Evolutionary conservation across 2,888 invertebrate species (phyloP), one percentile per base, ranked within the genome.

Genomic region (Melanargia galathea): DNA sequence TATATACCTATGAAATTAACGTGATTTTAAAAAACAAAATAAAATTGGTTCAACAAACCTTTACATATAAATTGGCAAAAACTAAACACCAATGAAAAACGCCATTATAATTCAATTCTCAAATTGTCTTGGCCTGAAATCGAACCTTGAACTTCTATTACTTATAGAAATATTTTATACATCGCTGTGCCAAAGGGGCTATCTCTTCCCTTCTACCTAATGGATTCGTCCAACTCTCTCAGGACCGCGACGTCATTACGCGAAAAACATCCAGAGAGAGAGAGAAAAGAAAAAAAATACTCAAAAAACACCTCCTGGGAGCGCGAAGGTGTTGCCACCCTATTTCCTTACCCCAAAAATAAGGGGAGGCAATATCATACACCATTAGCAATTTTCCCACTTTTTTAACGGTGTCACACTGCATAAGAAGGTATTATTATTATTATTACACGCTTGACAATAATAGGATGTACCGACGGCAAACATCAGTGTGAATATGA

Each of bases 281-380:
- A 78, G 78, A 72, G 75, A 82, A 81, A 80, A 64, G 79, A 82
- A 78, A 79, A 79, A 51, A 59, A 40, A 71, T 63, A 69, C 78
- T 76, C 77, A 83, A 85, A 86, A 88, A 86, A 82, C 77, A 85
- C 84, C 87, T 90, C 90, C 76, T 86, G 87, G 87, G 90, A 90
- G 86, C 79, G 75, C 79, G 81, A 86, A 90, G 90, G 90, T 90
- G 90, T 86, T 84, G 77, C 90, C 88, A 86, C 90, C 90, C 89
- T 82, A 81, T 86, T 86, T 86, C 84, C 87, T 88, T 89, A 83
- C 89, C 87, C 89, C 76, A 83, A 81, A 81, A 84, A 82, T 82
- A 75, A 84, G 84, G 90, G 90, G 90, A 91, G 89, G 92, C 92
- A 92, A 92, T 92, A 92, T 92, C 92, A 92, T 92, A 92, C 91